Percentiles rank a stretch among this genome's conserved stretches.
Evolutionary conservation across 2,888 invertebrate species (phyloP).

Genomic region (Iphiclides podalirius): DNA sequence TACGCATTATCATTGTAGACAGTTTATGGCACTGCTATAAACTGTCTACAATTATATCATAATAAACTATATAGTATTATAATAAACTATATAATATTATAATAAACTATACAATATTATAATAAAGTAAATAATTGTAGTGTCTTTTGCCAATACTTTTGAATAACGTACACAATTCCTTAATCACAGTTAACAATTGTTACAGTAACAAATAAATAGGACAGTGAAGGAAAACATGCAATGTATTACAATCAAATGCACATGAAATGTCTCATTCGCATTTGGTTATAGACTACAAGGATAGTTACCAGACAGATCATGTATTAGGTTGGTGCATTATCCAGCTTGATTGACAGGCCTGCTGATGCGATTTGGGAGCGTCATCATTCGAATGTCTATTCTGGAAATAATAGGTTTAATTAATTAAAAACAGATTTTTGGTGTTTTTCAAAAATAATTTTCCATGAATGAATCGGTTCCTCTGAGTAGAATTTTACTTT

Average conservation of each 20-base stretch:
- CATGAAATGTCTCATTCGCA: no score
- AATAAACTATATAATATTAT: no score
- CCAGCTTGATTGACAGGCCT: constrained; percentile 67
- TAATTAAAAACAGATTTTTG: no score
- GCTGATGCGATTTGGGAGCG: constrained; percentile 85
- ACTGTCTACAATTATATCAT: no score
- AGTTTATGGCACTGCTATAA: neutral
- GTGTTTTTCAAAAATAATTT: no score
- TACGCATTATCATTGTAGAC: neutral
- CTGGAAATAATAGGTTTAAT: constrained; percentile 76
- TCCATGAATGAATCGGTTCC: no score
- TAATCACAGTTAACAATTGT: neutral
- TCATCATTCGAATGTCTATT: constrained; percentile 84
- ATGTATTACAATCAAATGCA: neutral
- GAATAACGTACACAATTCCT: neutral
- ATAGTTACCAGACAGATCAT: no score
- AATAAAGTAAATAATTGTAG: no score
- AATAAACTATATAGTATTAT: no score
- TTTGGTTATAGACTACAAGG: no score
- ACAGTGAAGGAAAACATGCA: neutral
- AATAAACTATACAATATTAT: no score
- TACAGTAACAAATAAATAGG: neutral
- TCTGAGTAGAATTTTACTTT: no score
- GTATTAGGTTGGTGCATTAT: constrained; percentile 28
- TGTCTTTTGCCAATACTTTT: neutral